Conservation (phyloP, 1,140 invertebrate genomes). For the Calycopis cecrops region DNA sequence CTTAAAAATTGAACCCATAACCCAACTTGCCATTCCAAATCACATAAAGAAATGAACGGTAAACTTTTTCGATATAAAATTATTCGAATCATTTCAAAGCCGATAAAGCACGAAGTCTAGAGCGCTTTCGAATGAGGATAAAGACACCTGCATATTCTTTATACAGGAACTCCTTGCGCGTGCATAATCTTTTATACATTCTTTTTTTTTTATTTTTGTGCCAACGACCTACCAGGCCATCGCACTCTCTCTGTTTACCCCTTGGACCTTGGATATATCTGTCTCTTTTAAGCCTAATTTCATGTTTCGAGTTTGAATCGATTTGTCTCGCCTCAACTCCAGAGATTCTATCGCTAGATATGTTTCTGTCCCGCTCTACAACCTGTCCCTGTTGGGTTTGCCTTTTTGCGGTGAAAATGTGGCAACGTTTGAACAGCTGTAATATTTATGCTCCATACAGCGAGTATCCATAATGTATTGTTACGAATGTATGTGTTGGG, state of each 20-base stretch:
- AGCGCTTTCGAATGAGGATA: constrained; percentile 23
- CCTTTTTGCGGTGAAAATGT: constrained; percentile 46
- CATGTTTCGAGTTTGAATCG: constrained; percentile 51
- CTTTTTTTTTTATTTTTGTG: constrained; percentile 23
- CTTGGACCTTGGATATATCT: constrained; percentile 32
- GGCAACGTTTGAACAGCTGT: constrained; percentile 31
- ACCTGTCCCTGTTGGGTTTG: constrained; percentile 51
- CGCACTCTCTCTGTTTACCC: constrained; percentile 34
- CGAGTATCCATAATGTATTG: no score
- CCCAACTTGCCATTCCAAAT: no score
- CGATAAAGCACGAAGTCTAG: constrained; percentile 17
- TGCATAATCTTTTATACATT: constrained; percentile 3
- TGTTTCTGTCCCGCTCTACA: constrained; percentile 42
- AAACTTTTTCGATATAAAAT: no score
- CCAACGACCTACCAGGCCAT: constrained; percentile 27
- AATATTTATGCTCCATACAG: not conserved
- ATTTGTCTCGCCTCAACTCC: constrained; percentile 60
- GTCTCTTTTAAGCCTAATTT: constrained; percentile 50
- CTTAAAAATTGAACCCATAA: no score
- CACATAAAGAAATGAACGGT: no score
- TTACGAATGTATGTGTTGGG: no score
- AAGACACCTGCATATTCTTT: not conserved
- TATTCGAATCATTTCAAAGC: constrained; percentile 27
- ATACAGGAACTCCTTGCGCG: constrained; percentile 5
- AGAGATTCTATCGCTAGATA: constrained; percentile 38